Percentiles rank a stretch among this genome's conserved stretches.
Conservation (phyloP, 2,888 invertebrate species). For the Noctua comes region DNA sequence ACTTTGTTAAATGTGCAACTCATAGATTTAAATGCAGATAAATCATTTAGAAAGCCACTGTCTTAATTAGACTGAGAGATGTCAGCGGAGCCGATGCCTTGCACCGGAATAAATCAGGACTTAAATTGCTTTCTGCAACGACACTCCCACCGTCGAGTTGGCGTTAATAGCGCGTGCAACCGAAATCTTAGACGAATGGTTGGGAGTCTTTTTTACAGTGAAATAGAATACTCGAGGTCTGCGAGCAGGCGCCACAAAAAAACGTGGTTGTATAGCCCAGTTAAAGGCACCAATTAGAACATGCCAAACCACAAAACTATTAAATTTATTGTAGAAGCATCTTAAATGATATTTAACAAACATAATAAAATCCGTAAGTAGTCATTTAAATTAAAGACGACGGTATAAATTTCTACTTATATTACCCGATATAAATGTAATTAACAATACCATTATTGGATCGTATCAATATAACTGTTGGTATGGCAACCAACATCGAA, state of each 20-base stretch:
- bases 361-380: slow-evolving; percentile 73
- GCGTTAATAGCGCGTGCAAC: slow-evolving; percentile 90
- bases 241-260: slow-evolving; percentile 82
- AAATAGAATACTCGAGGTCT: slow-evolving; percentile 78
- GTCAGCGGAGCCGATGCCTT: slow-evolving; percentile 83
- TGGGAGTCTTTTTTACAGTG: slow-evolving; percentile 83
- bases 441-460: slow-evolving; percentile 81
- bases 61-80: slow-evolving; percentile 86
- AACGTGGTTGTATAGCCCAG: slow-evolving; percentile 74
- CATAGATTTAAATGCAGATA: slow-evolving; percentile 76
- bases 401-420: slow-evolving; percentile 73
- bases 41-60: slow-evolving; percentile 83
- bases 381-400: slow-evolving; percentile 74
- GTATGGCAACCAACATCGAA: slow-evolving; percentile 79
- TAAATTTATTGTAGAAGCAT: slow-evolving; percentile 71
- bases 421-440: slow-evolving; percentile 78
- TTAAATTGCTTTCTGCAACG: slow-evolving; percentile 88
- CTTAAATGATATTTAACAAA: slow-evolving; percentile 75
- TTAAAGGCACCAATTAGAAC: slow-evolving; percentile 78
- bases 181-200: slow-evolving; percentile 86
- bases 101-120: slow-evolving; percentile 86
- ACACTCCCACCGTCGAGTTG: slow-evolving; percentile 87
- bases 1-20: slow-evolving; percentile 59
- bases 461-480: slow-evolving; percentile 81
- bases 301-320: slow-evolving; percentile 70